phyloP scores from a whole-genome alignment of 2,113 vertebrate genomes.

The Poicephalus gulielmi region DNA sequence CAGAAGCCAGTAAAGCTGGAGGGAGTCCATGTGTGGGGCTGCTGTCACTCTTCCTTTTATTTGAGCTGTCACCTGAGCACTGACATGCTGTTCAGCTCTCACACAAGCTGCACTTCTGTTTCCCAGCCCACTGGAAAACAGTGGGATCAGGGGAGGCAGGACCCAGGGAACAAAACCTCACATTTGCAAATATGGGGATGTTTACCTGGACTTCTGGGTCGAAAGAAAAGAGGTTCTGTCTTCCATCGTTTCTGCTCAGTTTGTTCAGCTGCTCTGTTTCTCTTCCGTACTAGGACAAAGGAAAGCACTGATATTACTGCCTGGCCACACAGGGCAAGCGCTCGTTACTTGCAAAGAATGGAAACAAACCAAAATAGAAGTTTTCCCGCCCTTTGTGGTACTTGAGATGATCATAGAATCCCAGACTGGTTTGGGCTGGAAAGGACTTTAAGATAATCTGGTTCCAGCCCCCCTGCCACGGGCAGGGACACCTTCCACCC shows the following conservation, averaged over 20 bases:
- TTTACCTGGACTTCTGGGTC: slow-evolving; percentile 94
- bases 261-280: slow-evolving; percentile 98
- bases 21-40: neutral
- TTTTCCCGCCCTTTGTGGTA: neutral
- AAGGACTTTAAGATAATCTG: neutral
- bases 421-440: neutral
- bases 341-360: neutral
- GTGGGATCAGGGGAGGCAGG: neutral
- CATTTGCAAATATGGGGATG: neutral
- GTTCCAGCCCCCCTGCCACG: neutral
- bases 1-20: neutral
- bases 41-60: neutral
- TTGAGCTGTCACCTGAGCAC: neutral
- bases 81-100: neutral
- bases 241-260: slow-evolving; percentile 90
- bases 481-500: neutral
- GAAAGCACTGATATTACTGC: neutral
- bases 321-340: neutral
- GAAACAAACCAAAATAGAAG: neutral
- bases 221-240: slow-evolving; percentile 92
- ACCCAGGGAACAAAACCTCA: neutral
- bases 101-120: neutral
- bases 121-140: neutral
- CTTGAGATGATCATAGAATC: neutral
- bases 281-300: slow-evolving; percentile 85